Conservation (phyloP, 2,888 invertebrate species). For the Ashinkailepas kermadecensis region DNA sequence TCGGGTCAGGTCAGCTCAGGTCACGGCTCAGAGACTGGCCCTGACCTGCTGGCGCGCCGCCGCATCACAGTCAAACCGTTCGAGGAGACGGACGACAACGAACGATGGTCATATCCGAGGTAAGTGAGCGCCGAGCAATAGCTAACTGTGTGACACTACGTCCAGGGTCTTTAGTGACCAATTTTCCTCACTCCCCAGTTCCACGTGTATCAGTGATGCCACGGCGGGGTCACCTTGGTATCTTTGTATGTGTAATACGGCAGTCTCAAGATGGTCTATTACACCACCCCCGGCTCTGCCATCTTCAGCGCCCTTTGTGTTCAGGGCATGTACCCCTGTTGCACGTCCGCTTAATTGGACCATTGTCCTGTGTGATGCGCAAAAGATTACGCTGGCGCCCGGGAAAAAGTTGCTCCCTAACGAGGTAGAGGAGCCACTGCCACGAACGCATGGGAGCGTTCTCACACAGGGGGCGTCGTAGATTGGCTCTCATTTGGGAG, state of each 20-base stretch:
- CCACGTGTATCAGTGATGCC: too few relatives aligned
- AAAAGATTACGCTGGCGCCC: not conserved
- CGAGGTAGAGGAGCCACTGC: not conserved
- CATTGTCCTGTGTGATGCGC: not conserved
- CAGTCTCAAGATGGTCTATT: too few relatives aligned
- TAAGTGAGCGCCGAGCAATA: constrained; percentile 29
- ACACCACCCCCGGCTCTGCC: too few relatives aligned
- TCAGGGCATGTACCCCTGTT: not conserved
- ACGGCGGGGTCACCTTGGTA: too few relatives aligned
- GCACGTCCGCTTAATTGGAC: not conserved
- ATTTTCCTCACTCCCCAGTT: too few relatives aligned
- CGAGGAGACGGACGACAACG: constrained; percentile 37
- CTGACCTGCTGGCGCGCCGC: constrained; percentile 27
- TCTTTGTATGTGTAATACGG: too few relatives aligned
- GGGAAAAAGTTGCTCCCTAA: not conserved
- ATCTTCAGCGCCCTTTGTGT: too few relatives aligned
- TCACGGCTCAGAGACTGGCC: constrained; percentile 8
- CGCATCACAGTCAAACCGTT: constrained; percentile 39
- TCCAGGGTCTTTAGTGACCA: too few relatives aligned
- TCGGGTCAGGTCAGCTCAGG: constrained; percentile 34
- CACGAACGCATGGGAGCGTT: not conserved
- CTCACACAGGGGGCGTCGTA: not conserved
- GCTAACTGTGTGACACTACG: too few relatives aligned
- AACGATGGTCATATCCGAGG: constrained; percentile 37
- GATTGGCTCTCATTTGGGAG: not conserved